phyloP scores from a whole-genome alignment of 2,888 invertebrate species.

The Tridacna crocea region DNA sequence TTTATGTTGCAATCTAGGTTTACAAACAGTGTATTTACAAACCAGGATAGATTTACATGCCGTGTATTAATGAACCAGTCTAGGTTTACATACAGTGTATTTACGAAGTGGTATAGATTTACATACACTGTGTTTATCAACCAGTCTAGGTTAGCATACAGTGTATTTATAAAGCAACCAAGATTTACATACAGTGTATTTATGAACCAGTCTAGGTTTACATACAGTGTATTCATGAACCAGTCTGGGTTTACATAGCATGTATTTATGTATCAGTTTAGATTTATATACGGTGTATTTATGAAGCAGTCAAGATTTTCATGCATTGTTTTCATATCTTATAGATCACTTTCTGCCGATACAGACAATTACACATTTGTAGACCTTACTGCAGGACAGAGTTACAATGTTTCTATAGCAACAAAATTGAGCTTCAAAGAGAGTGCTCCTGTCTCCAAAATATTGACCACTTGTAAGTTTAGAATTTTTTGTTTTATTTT shows the following conservation, averaged over 20 bases:
- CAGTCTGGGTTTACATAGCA: too few relatives aligned
- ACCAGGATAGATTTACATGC: too few relatives aligned
- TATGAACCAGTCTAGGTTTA: background rate
- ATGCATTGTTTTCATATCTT: background rate
- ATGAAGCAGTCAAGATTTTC: background rate
- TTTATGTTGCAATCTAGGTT: too few relatives aligned
- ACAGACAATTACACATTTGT: slow-evolving; percentile 36
- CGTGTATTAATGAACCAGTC: too few relatives aligned
- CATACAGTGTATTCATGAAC: too few relatives aligned
- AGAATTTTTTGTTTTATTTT: background rate
- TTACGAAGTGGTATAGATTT: too few relatives aligned
- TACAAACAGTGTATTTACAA: too few relatives aligned
- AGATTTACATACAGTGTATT: background rate
- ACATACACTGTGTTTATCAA: too few relatives aligned
- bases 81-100: too few relatives aligned
- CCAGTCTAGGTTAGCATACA: too few relatives aligned
- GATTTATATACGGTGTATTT: background rate
- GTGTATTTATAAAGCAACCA: too few relatives aligned
- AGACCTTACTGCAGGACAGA: slow-evolving; percentile 50
- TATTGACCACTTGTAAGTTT: slow-evolving; percentile 62
- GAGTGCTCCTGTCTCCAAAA: slow-evolving; percentile 45
- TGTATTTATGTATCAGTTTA: background rate
- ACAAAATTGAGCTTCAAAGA: slow-evolving; percentile 45
- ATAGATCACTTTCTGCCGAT: slow-evolving; percentile 34
- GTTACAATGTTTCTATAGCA: slow-evolving; percentile 54